Conservation (phyloP, 2,888 invertebrate genomes). For the Coelogynopora nodosa region DNA sequence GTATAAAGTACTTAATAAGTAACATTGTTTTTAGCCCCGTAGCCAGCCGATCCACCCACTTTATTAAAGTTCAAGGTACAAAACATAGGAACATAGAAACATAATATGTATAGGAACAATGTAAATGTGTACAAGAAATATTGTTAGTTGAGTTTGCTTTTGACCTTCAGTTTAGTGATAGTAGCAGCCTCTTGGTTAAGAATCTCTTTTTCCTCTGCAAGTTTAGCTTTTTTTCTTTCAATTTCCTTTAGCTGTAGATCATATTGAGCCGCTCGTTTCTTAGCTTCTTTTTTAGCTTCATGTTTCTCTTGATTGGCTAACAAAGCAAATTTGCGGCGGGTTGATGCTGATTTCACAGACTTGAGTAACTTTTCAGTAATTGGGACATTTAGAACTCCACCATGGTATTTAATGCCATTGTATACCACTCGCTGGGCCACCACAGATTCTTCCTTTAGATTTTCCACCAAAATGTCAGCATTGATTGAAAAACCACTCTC, state of each 20-base stretch:
- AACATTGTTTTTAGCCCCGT: background rate
- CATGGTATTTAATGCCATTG: slow-evolving; percentile 21
- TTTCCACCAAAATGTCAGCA: background rate
- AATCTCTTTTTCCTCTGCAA: background rate
- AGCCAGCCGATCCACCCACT: background rate
- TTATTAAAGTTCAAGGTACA: background rate
- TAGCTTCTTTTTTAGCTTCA: background rate
- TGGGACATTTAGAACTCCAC: background rate
- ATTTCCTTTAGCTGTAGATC: background rate
- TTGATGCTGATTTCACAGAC: slow-evolving; percentile 3
- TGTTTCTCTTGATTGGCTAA: slow-evolving; percentile 19
- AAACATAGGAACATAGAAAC: background rate
- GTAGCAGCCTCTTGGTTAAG: background rate
- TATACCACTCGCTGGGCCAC: slow-evolving; percentile 15
- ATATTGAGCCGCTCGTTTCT: slow-evolving; percentile 11
- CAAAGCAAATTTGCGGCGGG: slow-evolving; percentile 7
- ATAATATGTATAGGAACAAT: background rate
- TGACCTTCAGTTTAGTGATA: background rate
- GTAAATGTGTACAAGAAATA: too few relatives aligned
- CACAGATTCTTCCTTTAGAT: slow-evolving; percentile 21
- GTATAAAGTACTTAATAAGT: slow-evolving; percentile 6
- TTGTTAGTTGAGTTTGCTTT: too few relatives aligned
- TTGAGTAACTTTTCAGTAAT: slow-evolving; percentile 20
- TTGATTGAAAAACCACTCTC: slow-evolving; percentile 26
- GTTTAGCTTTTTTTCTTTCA: slow-evolving; percentile 9